Evolutionary conservation across 92 coral and sea anemone species (phyloP), one percentile per base, ranked within the genome.

Genomic region (Parazoanthus darwini): DNA sequence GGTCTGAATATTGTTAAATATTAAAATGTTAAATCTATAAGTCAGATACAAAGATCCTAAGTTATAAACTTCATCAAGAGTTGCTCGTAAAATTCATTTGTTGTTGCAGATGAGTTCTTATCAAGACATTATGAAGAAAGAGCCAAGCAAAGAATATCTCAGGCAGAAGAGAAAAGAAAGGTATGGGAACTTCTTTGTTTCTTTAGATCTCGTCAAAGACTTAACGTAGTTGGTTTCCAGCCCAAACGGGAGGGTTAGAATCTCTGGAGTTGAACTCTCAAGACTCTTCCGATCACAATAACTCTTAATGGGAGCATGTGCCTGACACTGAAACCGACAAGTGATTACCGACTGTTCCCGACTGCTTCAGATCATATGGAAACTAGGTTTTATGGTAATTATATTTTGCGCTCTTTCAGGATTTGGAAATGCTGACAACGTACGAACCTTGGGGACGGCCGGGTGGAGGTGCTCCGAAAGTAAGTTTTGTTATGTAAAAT

Each of bases 401-500:
- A 5, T 51, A 56, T 58, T n/a, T 79, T 68, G 51, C 10, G 51
- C 0, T 42, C 65, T 89, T 25, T 10, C 75, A 96, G 98, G 96
- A 96, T 91, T 89, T 94, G 25, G 93, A 94, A 74, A 92, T 91
- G 92, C 83, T 96, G 37, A 82, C 67, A 59, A 90, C 75, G 7
- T 92, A 90, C 92, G 82, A 91, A 39, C 98, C 98, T 23, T 96
- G 94, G 95, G 96, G 96, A 54, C 81, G 83, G 54, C 98, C 96
- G 2, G 98, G 98, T 4, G 93, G 90, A 15, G 98, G 98, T 5
- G 98, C 98, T 51, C 98, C 98, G 20, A 66, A 86, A 77, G 92
- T 93, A 43, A 91, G 92, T 78, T 58, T 43, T 20, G 20, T 46
- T 18, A 20, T 39, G 56, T 43, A 59, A 43, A 54, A 15, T 11